Base-by-base conservation (phyloP, 2,888 invertebrate species). In the Perdita meconis region DNA sequence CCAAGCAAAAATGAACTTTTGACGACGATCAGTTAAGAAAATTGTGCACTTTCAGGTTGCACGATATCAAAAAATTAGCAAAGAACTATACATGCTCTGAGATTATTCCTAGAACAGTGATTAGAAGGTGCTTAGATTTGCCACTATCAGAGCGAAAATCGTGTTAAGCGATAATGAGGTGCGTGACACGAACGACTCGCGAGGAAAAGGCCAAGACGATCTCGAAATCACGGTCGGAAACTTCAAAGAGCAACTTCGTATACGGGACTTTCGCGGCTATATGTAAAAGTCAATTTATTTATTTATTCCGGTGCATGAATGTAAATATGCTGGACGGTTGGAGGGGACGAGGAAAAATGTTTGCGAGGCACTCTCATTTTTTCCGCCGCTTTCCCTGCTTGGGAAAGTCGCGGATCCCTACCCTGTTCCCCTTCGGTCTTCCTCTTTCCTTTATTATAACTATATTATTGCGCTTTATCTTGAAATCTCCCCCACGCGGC, bases 361-460 rank as follows among this genome's bases (percentile, higher is more conserved):
- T 64, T 57, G 55, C 47, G 59, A 61, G 36, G 40, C 53, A 81
- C 73, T 81, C 69, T 79, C 78, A 57, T 76, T 73, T 81, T 76
- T 77, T 38, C 55, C 64, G 42, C 19, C n/a, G 78, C 84, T 83
- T 83, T 83, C 78, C 78, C 81, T 61, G 65, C 83, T 71, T 68
- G 84, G 78, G 83, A 83, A 83, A 81, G 71, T 75, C 70, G 44
- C 73, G 47, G 34, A 22, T 34, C 26, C 53, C 51, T 34, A 47
- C 26, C 26, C 16, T 8, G 3, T 34, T 19, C 2, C 5, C 19
- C 10, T 19, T n/a, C 16, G 16, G 12, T 19, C 16, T n/a, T 13
- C 24, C n/a, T 26, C 36, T 44, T 16, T 47, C 24, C 10, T 12
- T 1, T 10, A 10, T 57, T n/a, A n/a, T n/a, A n/a, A 1, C n/a